Base-by-base conservation (phyloP, 2,113 vertebrate species). In the Grallaria varia region DNA sequence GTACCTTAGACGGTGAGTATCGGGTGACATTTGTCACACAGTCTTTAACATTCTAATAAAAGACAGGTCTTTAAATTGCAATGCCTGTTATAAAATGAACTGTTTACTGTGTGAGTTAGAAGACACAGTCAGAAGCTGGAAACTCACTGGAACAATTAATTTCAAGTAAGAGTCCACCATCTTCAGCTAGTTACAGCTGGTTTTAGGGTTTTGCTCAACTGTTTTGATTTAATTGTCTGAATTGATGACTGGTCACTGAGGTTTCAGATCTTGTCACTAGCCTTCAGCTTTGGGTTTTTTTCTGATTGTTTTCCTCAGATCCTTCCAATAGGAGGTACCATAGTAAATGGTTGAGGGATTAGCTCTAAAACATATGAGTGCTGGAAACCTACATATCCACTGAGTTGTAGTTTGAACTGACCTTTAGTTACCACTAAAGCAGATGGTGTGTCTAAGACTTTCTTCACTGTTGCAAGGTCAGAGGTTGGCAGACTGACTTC, bases 1-100 rank as follows among this genome's bases (percentile, higher is more conserved):
- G 3, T 2, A 5, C 59, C 5, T 66, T 91, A 15, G 93, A 84
- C 71, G 97, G 98, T 98, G 87, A 64, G 97, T 96, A 33, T 35
- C 14, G 4, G 8, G 14, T 56, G 37, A 56, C 1, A 0, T 56
- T 50, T 63, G 42, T 28, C 72, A 56, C 35, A 30, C n/a, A 28
- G 39, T 35, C 50, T 64, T 44, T 16, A 64, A 28, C 37, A 47
- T 45, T 84, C 24, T 67, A 63, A 78, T 33, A 37, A 90, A 52
- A 4, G 1, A 5, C n/a, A 77, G 9, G 3, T 68, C 20, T 79
- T 76, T 53, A 55, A 45, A 42, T 37, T 72, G 15, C 50, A 35
- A 53, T 77, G 42, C 66, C 39, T 79, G 28, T 64, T 92, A 30
- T 10, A 47, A 35, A 81, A 60, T 37, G 42, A 78, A 45, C 11